Base-by-base conservation (phyloP, 2,113 vertebrate genomes). In the Tympanuchus pallidicinctus region DNA sequence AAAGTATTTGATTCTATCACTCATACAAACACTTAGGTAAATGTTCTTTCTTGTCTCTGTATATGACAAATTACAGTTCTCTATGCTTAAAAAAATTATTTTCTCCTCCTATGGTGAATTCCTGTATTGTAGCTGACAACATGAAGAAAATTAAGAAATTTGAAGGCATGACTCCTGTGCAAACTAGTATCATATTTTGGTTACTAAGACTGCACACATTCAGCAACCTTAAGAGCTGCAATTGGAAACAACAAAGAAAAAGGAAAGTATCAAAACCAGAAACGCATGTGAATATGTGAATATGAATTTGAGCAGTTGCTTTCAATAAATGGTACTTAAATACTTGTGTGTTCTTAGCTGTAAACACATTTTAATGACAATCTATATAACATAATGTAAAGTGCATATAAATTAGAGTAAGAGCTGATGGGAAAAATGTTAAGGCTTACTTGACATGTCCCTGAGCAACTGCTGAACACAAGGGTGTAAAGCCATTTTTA, bases 401-500 rank as follows among this genome's bases (percentile, higher is more conserved):
- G 40, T 66, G 18, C 75, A 76, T 13, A 72, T 59, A 63, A 87
- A 85, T 56, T 12, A 69, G 38, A 88, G 18, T 54, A 87, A 85
- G 10, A 70, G 34, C 13, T 64, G 42, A 91, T 6, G 21, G 17
- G 21, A 32, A 93, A 80, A 91, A 78, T 60, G 60, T 59, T 78
- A 75, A 81, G 75, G 57, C 43, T 98, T 97, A 99, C 99, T 98
- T 97, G 97, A 97, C 97, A 97, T 99, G 98, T 97, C 98, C 98
- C 93, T 98, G 98, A 97, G 98, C 97, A 95, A 98, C 98, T 95
- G 99, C 98, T 86, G 98, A 97, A 98, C 99, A 99, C 98, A 99
- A 98, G 95, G 99, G 98, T 87, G 98, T 99, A 97, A 99, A 99
- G 98, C 99, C 98, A 85, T 98, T 98, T 98, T 98, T 98, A 96